Base-by-base conservation (phyloP, 2,113 vertebrate genomes). In the Cryptotis parvus region DNA sequence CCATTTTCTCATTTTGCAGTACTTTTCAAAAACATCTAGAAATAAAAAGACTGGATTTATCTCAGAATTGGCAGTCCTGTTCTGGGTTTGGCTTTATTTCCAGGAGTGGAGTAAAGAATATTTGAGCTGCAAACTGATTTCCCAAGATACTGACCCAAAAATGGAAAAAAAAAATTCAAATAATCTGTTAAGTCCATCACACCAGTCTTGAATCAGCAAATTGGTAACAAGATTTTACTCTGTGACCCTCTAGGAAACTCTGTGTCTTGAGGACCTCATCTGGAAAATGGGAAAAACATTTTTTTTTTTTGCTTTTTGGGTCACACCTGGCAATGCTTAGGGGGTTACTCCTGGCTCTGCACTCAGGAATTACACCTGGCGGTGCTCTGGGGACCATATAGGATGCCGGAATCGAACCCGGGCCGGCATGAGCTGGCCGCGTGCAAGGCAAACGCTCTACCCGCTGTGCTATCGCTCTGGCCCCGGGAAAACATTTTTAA, bases 1-100 rank as follows among this genome's bases (percentile, higher is more conserved):
- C 49, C 73, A 77, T 84, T 91, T 93, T 89, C 79, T 92, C 66
- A 87, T 76, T 93, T 81, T 70, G n/a, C 15, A 90, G 1, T 35
- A 55, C 41, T 80, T 69, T 80, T 93, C 55, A 84, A 87, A 93
- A 63, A 27, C 41, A 63, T 80, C 45, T 65, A 93, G 35, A 91
- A 95, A 81, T 85, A 27, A 91, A 76, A 90, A 74, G 37, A 69
- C 6, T 77, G 55, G 8, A 58, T 65, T 89, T 65, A 79, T 76
- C 84, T 95, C 90, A 80, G 20, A 87, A 20, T 39, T 92, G 73
- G 63, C 87, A 91, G 69, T 31, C 29, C 27, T 55, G 16, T 52
- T 83, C 66, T 68, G 87, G 87, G 55, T 80, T 93, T 89, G 84
- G 26, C 68, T 78, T 45, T 39, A 20, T 70, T 45, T 22, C 33